Evolutionary conservation across 2,888 invertebrate genomes (phyloP).

Genomic region (Papilio demoleus): DNA sequence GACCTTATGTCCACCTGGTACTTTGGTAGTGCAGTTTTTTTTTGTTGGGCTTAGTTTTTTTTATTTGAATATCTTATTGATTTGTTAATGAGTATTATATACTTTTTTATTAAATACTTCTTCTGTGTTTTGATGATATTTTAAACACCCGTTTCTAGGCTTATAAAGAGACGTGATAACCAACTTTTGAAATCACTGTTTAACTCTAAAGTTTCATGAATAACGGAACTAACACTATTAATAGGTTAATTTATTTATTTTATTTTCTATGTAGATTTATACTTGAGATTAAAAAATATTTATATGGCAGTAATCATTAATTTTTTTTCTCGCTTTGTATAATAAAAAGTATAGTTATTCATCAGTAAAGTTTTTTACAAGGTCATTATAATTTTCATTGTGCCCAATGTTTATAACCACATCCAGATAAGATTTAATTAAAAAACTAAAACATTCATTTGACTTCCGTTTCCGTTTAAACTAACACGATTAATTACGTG

Average conservation of each 20-base stretch:
- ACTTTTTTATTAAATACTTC: too few relatives aligned
- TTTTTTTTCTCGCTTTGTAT: slow-evolving; percentile 1
- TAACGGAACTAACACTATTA: too few relatives aligned
- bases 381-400: not conserved
- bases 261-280: too few relatives aligned
- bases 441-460: not conserved
- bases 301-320: too few relatives aligned
- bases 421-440: slow-evolving; percentile 9
- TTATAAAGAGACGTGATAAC: too few relatives aligned
- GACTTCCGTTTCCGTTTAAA: slow-evolving; percentile 27
- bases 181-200: too few relatives aligned
- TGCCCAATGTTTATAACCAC: not conserved
- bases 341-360: not conserved
- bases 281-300: too few relatives aligned
- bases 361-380: not conserved
- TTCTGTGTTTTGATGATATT: too few relatives aligned
- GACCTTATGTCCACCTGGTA: slow-evolving; percentile 80
- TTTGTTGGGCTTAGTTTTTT: slow-evolving; percentile 38
- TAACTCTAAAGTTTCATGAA: too few relatives aligned
- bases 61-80: not conserved
- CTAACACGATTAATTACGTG: not conserved
- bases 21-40: slow-evolving; percentile 51
- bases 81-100: not conserved
- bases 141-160: too few relatives aligned
- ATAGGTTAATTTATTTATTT: too few relatives aligned